These are phyloP conservation scores for Rhinoderma darwinii DNA, from an alignment of 2,113 vertebrate genomes.

Conservation along the genomic window DNA sequence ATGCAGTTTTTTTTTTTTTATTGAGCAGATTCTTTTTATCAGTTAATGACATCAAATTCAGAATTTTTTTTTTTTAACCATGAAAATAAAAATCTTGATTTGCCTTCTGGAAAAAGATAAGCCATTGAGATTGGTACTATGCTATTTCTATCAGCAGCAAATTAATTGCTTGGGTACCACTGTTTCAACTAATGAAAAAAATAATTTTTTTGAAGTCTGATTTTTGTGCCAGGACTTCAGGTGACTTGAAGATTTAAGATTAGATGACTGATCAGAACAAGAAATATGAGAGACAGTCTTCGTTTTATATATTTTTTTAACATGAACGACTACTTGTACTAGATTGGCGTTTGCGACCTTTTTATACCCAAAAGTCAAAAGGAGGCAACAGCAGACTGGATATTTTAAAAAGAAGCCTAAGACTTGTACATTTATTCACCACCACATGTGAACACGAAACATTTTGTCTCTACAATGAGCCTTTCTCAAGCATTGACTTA, in stretches of 20 bases:
- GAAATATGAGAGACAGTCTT: not conserved
- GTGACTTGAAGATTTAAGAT: not conserved
- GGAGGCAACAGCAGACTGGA: no score
- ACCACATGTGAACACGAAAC: no score
- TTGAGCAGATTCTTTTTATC: not conserved
- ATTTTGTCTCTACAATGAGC: no score
- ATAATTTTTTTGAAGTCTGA: not conserved
- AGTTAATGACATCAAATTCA: not conserved
- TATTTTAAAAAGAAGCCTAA: no score
- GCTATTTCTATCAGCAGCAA: not conserved
- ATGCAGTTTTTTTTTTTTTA: no score
- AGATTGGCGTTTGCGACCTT: not conserved
- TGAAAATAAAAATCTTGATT: not conserved
- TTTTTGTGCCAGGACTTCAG: constrained; percentile 9
- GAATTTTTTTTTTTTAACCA: not conserved
- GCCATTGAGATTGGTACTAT: not conserved
- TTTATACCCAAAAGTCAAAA: no score
- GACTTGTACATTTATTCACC: no score
- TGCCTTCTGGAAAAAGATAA: not conserved
- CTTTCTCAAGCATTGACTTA: no score
- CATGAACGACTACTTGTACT: not conserved
- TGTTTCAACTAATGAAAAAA: not conserved
- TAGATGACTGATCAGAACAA: not conserved
- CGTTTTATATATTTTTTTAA: not conserved
- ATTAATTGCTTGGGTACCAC: constrained; percentile 1